Evolutionary conservation across 1,140 invertebrate genomes (phyloP).

Genomic region (Drosophila ananassae): DNA sequence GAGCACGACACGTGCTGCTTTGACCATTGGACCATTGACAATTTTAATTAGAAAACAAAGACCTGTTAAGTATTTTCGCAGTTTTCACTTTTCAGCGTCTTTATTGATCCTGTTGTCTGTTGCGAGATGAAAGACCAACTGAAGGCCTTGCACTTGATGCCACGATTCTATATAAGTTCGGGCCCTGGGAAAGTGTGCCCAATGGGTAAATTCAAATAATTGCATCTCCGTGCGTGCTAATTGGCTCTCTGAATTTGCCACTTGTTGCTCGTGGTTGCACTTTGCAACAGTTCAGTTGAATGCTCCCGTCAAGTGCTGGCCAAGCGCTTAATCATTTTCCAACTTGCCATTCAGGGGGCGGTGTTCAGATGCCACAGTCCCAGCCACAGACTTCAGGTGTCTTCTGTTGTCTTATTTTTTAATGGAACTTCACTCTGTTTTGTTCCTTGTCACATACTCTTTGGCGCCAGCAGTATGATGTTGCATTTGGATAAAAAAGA

Average conservation of each 20-base stretch:
- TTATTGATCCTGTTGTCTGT: conserved; percentile 37
- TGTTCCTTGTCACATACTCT: conserved; percentile 20
- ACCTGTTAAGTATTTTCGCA: neutral
- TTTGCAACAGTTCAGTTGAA: conserved; percentile 18
- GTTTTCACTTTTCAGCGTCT: conserved; percentile 61
- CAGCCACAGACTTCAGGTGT: neutral
- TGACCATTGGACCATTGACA: conserved; percentile 32
- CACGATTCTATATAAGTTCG: conserved; percentile 66
- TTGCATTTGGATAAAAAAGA: conserved; percentile 8
- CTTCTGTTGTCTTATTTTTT: neutral
- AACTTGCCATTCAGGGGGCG: conserved; percentile 1
- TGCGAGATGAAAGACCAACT: conserved; percentile 43
- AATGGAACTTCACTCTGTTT: conserved; percentile 13
- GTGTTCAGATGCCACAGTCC: neutral
- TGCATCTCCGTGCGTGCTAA: conserved; percentile 63
- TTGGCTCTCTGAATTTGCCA: conserved; percentile 45
- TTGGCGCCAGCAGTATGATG: conserved; percentile 3
- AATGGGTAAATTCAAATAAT: conserved; percentile 61
- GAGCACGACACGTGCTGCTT: conserved; percentile 20
- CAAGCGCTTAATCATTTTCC: conserved; percentile 18
- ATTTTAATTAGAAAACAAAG: conserved; percentile 41
- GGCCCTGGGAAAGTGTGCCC: conserved; percentile 63
- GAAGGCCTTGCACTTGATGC: conserved; percentile 45
- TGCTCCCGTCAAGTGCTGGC: neutral
- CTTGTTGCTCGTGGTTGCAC: conserved; percentile 20